These are phyloP conservation scores for Menura novaehollandiae DNA, from an alignment of 2,113 vertebrate species.

Conservation along the genomic window DNA sequence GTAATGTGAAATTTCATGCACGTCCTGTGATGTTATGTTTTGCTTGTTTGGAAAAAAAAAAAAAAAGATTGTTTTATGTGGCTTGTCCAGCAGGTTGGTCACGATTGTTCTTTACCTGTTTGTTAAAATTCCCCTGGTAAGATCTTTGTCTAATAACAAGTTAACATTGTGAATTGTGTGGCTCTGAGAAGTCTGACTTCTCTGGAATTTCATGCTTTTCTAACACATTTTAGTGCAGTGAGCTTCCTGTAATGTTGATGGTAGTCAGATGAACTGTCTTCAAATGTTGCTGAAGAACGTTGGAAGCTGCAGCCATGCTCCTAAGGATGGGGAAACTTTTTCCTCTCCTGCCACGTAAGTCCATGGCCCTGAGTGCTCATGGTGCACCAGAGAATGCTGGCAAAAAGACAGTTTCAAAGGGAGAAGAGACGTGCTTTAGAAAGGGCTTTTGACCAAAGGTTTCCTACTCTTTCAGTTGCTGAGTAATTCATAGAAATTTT, in stretches of 20 bases:
- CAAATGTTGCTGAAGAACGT: accelerated
- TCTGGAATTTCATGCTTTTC: neutral
- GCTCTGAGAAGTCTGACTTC: neutral
- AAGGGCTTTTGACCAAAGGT: neutral
- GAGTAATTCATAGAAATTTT: neutral
- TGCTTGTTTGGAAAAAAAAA: neutral
- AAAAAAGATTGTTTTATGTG: neutral
- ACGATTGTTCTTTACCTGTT: neutral
- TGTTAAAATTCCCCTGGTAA: neutral
- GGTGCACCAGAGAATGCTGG: neutral
- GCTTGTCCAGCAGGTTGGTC: neutral
- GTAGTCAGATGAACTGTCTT: neutral
- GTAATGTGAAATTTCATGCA: neutral
- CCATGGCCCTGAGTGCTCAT: neutral
- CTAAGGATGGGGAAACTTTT: neutral
- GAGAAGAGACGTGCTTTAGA: neutral
- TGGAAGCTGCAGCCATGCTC: neutral
- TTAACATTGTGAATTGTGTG: neutral
- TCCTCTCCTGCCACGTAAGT: neutral
- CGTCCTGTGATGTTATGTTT: neutral
- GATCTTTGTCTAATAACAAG: neutral
- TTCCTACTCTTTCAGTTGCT: neutral
- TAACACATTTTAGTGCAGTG: neutral
- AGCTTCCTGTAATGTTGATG: neutral
- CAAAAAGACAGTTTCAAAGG: neutral